A percentile compares a stretch with the other conserved stretches of the same genome.
Conservation (phyloP, 2,797 vertebrate genomes). For the Ficedula albicollis region DNA sequence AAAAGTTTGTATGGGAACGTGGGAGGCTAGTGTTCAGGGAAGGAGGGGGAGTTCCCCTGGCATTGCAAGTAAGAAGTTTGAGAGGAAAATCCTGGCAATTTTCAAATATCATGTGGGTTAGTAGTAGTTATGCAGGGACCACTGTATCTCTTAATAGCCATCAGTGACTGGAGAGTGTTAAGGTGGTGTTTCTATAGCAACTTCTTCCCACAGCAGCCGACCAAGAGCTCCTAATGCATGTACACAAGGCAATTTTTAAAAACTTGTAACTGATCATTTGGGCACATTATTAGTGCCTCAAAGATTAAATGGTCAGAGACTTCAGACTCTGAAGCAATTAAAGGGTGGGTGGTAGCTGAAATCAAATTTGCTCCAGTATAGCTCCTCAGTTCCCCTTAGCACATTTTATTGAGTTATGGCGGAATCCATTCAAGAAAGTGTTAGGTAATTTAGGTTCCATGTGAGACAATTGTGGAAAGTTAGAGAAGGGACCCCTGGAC, state of each 20-base stretch:
- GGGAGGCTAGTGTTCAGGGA: neutral
- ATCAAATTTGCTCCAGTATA: constrained; percentile 16
- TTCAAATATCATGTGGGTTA: neutral
- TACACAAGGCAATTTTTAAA: constrained; percentile 36
- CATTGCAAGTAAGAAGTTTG: neutral
- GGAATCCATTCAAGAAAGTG: neutral
- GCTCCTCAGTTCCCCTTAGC: neutral
- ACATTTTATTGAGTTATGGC: neutral
- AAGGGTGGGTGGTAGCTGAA: constrained; percentile 17
- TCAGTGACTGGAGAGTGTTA: neutral
- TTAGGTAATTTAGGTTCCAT: neutral
- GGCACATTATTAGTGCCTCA: constrained; percentile 3
- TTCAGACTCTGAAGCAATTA: constrained; percentile 45
- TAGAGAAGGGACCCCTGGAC: neutral
- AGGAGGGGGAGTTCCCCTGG: neutral
- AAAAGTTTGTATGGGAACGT: neutral
- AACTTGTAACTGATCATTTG: constrained; percentile 30
- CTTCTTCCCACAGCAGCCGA: neutral
- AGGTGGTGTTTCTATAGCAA: constrained; percentile 55
- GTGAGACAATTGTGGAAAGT: neutral
- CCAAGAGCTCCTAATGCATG: constrained; percentile 9
- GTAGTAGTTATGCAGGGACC: neutral
- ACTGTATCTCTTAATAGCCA: constrained; percentile 15
- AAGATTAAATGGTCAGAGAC: constrained; percentile 41
- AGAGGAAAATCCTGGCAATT: neutral